phyloP scores from a whole-genome alignment of 53 echinoderm and acorn worm genomes.

The Patiria pectinifera region DNA sequence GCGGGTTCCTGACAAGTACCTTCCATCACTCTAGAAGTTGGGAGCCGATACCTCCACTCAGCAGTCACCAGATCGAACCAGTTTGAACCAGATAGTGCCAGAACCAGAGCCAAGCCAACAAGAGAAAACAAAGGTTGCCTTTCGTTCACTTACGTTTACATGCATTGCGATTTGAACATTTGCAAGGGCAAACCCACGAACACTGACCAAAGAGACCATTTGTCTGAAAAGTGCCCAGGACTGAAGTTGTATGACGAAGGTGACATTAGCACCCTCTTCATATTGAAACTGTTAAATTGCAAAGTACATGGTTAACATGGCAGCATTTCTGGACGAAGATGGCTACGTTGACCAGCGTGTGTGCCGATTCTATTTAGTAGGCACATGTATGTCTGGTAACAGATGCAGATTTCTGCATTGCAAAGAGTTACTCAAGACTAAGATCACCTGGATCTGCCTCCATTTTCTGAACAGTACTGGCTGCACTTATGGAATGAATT shows the following conservation, averaged over 20 bases:
- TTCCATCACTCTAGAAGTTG: background rate
- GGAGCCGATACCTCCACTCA: background rate
- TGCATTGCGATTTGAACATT: background rate
- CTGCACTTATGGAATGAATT: background rate
- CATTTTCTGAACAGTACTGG: background rate
- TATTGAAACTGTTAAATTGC: background rate
- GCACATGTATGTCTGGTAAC: constrained; percentile 36
- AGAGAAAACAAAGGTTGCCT: constrained; percentile 15
- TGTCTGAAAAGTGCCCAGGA: background rate
- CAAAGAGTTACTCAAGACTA: constrained; percentile 36
- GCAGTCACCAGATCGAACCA: background rate
- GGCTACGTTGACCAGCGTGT: constrained; percentile 45
- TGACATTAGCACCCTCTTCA: too few relatives aligned
- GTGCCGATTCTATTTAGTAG: constrained; percentile 42
- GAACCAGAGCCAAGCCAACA: background rate
- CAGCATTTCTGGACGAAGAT: constrained; percentile 41
- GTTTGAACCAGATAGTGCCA: background rate
- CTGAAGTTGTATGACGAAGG: background rate
- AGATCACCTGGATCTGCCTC: constrained; percentile 51
- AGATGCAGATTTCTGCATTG: constrained; percentile 49
- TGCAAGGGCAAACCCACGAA: background rate
- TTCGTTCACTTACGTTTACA: background rate
- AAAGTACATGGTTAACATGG: background rate
- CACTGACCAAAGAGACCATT: background rate
- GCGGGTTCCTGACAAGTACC: background rate